phyloP scores from a whole-genome alignment of 2,888 invertebrate genomes.

The Volucella zonaria region DNA sequence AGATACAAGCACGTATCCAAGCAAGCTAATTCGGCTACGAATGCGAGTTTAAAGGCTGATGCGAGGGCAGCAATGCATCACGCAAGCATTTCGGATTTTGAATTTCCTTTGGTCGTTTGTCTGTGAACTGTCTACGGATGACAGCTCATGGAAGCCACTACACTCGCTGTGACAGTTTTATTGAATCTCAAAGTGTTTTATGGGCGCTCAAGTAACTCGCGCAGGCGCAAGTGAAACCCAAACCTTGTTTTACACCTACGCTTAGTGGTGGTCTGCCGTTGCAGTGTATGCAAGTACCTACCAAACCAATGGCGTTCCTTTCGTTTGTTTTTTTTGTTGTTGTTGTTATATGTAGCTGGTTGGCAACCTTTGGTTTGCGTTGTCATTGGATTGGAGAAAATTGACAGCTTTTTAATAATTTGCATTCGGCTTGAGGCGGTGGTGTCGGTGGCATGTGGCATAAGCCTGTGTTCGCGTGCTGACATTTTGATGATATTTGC shows the following conservation, averaged over 20 bases:
- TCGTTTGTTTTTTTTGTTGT: constrained; percentile 8
- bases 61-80: constrained; percentile 53
- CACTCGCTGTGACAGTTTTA: constrained; percentile 80
- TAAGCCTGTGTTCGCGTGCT: constrained; percentile 56
- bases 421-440: constrained; percentile 68
- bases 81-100: constrained; percentile 48
- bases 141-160: constrained; percentile 71
- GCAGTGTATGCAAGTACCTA: constrained; percentile 33
- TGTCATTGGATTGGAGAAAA: constrained; percentile 69
- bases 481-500: constrained; percentile 66
- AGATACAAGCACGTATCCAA: constrained; percentile 7
- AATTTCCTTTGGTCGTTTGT: constrained; percentile 70
- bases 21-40: background rate
- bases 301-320: constrained; percentile 31
- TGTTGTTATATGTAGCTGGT: background rate
- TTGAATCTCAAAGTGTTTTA: constrained; percentile 82
- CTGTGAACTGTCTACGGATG: constrained; percentile 60
- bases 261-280: constrained; percentile 20
- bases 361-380: constrained; percentile 56
- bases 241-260: constrained; percentile 76
- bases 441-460: constrained; percentile 60
- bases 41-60: background rate
- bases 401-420: constrained; percentile 74
- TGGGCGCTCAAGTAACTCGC: constrained; percentile 77
- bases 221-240: constrained; percentile 77